Evolutionary conservation across 2,797 vertebrate genomes (phyloP), one percentile per base, ranked within the genome.

Genomic region (Mus minutoides): DNA sequence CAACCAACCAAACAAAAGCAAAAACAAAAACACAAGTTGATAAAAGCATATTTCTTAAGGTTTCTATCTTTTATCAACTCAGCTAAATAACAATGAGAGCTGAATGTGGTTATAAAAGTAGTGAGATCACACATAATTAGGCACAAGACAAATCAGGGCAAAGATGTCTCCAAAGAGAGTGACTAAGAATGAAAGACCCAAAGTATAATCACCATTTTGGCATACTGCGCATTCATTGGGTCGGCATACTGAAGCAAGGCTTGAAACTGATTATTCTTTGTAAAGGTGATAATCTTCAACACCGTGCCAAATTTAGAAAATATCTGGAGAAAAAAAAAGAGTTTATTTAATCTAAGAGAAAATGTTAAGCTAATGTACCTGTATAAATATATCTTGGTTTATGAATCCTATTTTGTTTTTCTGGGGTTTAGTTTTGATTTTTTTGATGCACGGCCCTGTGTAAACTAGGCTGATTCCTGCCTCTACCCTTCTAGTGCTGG

Each of bases 251-350:
- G 98, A 64, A 99, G 98, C 98, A 99, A 98, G 94, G 98, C 98
- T 97, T 99, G 99, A 96, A 99, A 99, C 3, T 99, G 98, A 98
- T 98, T 98, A 97, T 99, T 99, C 98, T 98, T 99, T 96, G 97
- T 99, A 97, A 99, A 99, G 24, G 97, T 99, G 92, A 99, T 98
- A 97, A 99, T 99, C 98, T 98, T 99, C 98, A 99, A 97, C 67
- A 99, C 98, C 6, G 98, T 98, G 95, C 99, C 99, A 98, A 98
- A 99, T 97, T 98, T 99, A 88, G 98, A 99, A 98, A 99, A 99
- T 97, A 99, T 98, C 99, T 99, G 96, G 86, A 83, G n/a, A 46
- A 7, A 58, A 98, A 96, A 80, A 98, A 96, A 96, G 75, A 94
- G 88, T 16, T 17, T 19, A 71, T 97, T 96, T 95, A 94, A 62